Evolutionary conservation across 2,797 vertebrate genomes (phyloP).

Genomic region (Leucoraja ocellata): DNA sequence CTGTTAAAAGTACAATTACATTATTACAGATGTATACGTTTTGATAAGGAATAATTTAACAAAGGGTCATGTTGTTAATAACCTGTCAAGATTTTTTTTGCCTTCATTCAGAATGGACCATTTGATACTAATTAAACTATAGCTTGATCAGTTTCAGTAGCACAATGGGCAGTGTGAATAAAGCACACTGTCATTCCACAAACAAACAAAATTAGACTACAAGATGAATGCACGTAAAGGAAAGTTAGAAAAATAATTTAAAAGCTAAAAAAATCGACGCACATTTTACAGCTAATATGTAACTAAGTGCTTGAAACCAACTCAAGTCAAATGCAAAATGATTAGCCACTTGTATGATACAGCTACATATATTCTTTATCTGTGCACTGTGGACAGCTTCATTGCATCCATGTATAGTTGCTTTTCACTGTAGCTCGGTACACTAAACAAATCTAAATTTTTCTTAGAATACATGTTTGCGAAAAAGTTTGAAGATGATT

Average conservation of each 20-base stretch:
- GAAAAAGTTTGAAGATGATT: background rate
- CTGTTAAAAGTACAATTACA: no score
- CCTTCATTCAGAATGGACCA: background rate
- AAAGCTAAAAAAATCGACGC: background rate
- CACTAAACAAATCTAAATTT: no score
- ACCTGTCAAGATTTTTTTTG: background rate
- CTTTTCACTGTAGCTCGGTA: no score
- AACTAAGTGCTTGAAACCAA: background rate
- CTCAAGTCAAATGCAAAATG: background rate
- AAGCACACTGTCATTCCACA: background rate
- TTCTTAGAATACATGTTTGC: background rate
- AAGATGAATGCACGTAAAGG: background rate
- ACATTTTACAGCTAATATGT: background rate
- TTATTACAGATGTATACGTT: background rate
- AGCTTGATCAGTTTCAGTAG: background rate
- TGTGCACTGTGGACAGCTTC: no score
- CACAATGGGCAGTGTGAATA: background rate
- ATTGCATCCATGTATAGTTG: no score
- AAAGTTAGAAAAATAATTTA: background rate
- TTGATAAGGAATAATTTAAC: slow-evolving; percentile 14
- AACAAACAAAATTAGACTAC: background rate
- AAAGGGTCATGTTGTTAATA: slow-evolving; percentile 17
- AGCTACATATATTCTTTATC: background rate
- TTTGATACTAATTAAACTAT: slow-evolving; percentile 26
- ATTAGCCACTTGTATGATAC: background rate